Evolutionary conservation across 2,888 invertebrate species (phyloP), one percentile per base, ranked within the genome.

Genomic region (Coleophora deauratella): DNA sequence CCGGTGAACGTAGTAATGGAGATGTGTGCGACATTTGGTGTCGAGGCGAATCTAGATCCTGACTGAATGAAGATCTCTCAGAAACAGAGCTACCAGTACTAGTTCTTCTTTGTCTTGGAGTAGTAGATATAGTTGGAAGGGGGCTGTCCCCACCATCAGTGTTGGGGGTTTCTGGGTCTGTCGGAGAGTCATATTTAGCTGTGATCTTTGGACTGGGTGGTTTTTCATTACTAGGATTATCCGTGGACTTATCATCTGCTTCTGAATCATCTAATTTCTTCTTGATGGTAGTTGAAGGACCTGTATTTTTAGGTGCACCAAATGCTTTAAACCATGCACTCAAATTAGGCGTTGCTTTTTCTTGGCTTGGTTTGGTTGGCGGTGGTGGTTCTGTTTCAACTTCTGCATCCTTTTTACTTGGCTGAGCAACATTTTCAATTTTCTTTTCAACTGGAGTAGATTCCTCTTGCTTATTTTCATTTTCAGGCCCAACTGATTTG

Each of bases 251-350:
- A 53, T 88, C 88, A 9, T 81, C 81, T 32, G 72, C 75, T 2
- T 88, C 85, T 15, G 72, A 62, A 15, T 88, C 86, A 10, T 90
- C 90, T 1, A 76, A 62, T 66, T 91, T 93, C 65, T 92, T 93
- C 36, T 87, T 87, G 12, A 43, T 27, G 1, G 66, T 55, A 6
- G 86, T 66, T 33, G 85, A 79, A 1, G 93, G 36, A 9, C 74
- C 58, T 1, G 89, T 82, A 46, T 86, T 88, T 74, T 95, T 95
- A 1, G 96, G 95, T 1, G 93, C 93, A 9, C 96, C 95, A 66
- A 96, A 96, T 0, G 96, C 96, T 74, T 95, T 95, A 49, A 96
- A 94, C 96, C 96, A 96, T 27, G 95, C 96, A 65, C 94, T 95
- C 42, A 95, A 84, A 76, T 96, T 95, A 1, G 96, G 95, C 30